phyloP scores from a whole-genome alignment of 1,140 invertebrate species.

The Drosophila burlai region DNA sequence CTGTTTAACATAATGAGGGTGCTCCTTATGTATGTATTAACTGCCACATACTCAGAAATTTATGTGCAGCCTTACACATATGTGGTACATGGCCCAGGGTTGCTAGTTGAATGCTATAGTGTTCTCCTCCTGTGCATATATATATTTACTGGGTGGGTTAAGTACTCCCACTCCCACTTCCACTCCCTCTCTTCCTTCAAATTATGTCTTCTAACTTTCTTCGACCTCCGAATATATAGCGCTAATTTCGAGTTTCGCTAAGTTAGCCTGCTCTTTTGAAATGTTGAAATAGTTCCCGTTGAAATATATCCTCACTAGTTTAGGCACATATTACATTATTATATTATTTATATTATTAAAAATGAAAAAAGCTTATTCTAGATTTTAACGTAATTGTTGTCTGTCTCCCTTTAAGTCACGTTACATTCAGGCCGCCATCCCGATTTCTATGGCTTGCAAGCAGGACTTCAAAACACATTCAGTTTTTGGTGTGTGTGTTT shows the following conservation, averaged over 20 bases:
- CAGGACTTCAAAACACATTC: background rate
- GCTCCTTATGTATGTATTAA: constrained; percentile 39
- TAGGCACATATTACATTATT: background rate
- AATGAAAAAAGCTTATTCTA: background rate
- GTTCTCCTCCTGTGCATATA: background rate
- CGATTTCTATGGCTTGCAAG: background rate
- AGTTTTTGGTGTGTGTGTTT: background rate
- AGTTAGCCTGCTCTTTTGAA: too few species aligned
- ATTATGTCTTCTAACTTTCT: constrained; percentile 5
- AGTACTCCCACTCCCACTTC: background rate
- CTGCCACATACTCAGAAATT: constrained; percentile 24
- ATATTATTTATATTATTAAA: background rate
- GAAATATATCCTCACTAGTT: background rate
- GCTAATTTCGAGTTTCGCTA: background rate
- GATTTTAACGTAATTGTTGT: background rate
- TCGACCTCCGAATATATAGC: background rate
- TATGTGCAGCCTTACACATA: constrained; percentile 15
- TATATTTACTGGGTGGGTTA: constrained; percentile 4
- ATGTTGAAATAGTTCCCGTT: too few species aligned
- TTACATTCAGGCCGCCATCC: background rate
- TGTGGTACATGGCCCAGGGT: constrained; percentile 19
- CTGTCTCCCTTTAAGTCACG: too few species aligned
- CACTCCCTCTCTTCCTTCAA: background rate
- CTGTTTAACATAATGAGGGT: constrained; percentile 76
- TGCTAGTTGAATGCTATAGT: constrained; percentile 1